Evolutionary conservation across 2,113 vertebrate genomes (phyloP).

Genomic region (Butastur rufipennis): DNA sequence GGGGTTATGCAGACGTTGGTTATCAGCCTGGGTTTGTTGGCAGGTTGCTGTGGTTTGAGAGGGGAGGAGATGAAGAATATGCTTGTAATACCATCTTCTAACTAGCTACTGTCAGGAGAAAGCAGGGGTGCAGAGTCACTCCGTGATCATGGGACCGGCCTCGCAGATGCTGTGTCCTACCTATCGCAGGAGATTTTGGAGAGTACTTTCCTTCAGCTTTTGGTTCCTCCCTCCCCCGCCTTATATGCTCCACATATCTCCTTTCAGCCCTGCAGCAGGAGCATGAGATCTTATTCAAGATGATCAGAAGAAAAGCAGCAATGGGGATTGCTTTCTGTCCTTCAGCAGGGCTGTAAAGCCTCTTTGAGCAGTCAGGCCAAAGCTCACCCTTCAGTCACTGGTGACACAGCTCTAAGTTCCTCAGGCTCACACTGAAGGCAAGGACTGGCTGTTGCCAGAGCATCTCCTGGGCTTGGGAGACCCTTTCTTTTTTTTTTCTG

Average conservation of each 20-base stretch:
- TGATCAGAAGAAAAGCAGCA: background rate
- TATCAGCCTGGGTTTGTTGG: background rate
- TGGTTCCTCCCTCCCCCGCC: background rate
- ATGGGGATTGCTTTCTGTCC: no score
- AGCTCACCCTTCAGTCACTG: background rate
- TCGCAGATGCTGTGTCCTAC: background rate
- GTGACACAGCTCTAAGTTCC: no score
- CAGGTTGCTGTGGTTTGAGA: background rate
- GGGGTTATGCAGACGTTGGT: background rate
- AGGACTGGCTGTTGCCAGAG: background rate
- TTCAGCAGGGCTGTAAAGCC: background rate
- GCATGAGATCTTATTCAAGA: background rate
- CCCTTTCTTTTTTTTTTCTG: background rate
- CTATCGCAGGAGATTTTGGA: background rate
- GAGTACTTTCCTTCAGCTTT: background rate
- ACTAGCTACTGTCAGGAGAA: background rate
- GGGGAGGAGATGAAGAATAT: background rate
- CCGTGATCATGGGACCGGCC: accelerated
- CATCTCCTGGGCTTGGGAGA: background rate
- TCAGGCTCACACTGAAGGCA: background rate
- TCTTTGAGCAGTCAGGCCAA: background rate
- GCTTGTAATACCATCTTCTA: background rate
- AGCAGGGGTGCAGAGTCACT: background rate
- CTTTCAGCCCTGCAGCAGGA: background rate
- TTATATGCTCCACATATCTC: no score